Conservation (phyloP, 2,113 vertebrate species). For the Numida meleagris region DNA sequence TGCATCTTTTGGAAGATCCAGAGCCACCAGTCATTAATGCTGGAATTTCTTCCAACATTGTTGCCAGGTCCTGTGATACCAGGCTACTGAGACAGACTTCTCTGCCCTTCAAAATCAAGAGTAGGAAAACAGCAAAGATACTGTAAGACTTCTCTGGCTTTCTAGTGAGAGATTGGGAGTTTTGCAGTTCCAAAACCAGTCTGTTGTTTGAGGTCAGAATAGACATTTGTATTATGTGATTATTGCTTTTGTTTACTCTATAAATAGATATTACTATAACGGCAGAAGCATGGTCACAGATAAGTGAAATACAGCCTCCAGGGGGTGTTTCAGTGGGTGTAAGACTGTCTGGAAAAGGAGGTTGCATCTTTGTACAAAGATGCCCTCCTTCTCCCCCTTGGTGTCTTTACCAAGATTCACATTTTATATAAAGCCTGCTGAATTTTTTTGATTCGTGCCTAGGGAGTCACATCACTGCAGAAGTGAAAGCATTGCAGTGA, state of each 20-base stretch:
- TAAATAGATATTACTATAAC: slow-evolving; percentile 6
- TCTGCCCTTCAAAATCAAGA: not conserved
- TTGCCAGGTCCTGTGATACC: not conserved
- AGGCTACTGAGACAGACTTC: not conserved
- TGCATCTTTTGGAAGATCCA: not conserved
- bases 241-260: slow-evolving; percentile 10
- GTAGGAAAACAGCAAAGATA: not conserved
- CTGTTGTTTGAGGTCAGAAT: slow-evolving; percentile 25
- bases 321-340: not conserved
- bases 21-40: not conserved
- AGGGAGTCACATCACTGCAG: not conserved
- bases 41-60: not conserved
- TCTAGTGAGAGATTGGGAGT: not conserved
- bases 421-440: not conserved
- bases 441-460: not conserved
- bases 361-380: not conserved
- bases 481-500: not conserved
- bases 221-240: slow-evolving; percentile 61
- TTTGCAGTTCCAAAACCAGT: slow-evolving; percentile 13
- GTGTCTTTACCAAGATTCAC: not conserved
- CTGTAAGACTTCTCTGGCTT: not conserved
- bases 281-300: not conserved
- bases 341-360: not conserved
- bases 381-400: accelerated
- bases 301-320: not conserved